Evolutionary conservation across 2,113 vertebrate genomes (phyloP), one percentile per base, ranked within the genome.

Genomic region (Prietella phreatophila): DNA sequence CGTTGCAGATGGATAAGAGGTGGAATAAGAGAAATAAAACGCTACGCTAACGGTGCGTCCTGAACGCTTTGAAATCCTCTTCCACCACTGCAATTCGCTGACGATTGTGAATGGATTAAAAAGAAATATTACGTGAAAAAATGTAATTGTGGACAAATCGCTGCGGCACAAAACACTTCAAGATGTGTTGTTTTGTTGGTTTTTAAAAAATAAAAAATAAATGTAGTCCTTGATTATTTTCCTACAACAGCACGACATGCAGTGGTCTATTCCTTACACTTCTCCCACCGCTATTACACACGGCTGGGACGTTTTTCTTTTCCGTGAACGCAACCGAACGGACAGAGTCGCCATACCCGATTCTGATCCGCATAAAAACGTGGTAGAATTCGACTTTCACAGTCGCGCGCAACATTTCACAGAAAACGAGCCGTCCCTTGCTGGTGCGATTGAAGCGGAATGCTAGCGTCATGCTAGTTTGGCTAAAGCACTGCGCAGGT

Each of bases 341-440:
- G 36, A 36, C 36, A 36, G 36, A 36, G 36, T 36, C 36, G 36
- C 2, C 36, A 15, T 14, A 30, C 11, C 2, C 58, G 0, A 82
- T 82, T 61, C n/a, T n/a, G n/a, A n/a, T n/a, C n/a, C 39, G 80
- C 56, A 82, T 82, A 81, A 61, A 61, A 61, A 61, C 6, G 15
- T 80, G 6, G 17, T 58, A 20, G 30, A 25, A 39, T 13, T 22
- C 30, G 1, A 5, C 61, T 27, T 61, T 82, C 56, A 82, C 80
- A 61, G 56, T 82, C 50, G 6, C 27, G 22, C 11, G 20, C 20
- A 14, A 42, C 3, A 1, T 20, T 39, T 3, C 27, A 55, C n/a
- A 15, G 25, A 7, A n/a, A n/a, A 53, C 13, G 13, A 15, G 5
- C 42, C n/a, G 39, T n/a, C 0, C 2, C 30, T 60, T 36, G 80